Evolutionary conservation across 2,888 invertebrate species (phyloP).

Genomic region (Stenotaenia linearis): DNA sequence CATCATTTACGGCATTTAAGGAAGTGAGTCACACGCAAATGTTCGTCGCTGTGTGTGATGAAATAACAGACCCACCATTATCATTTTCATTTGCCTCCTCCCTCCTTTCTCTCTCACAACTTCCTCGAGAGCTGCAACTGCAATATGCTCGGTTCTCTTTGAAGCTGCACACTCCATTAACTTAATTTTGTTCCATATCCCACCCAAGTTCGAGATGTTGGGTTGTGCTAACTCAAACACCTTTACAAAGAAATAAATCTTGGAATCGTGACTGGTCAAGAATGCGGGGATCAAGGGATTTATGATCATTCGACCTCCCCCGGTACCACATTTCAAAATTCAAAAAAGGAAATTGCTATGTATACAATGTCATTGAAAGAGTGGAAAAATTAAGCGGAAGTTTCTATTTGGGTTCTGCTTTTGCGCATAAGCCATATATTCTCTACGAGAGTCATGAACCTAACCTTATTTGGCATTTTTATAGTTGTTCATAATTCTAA

Average conservation of each 20-base stretch:
- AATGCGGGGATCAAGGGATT: neutral
- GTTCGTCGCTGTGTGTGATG: neutral
- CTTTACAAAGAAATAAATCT: neutral
- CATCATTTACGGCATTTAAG: neutral
- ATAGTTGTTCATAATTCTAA: neutral
- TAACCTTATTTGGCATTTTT: neutral
- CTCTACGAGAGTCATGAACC: neutral
- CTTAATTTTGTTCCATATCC: neutral
- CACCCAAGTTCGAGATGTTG: neutral
- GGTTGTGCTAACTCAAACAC: neutral
- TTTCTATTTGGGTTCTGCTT: neutral
- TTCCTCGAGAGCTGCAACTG: neutral
- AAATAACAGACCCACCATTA: neutral
- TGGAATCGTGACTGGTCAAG: neutral
- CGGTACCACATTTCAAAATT: neutral
- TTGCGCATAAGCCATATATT: neutral
- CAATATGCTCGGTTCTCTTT: neutral
- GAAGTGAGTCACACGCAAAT: neutral
- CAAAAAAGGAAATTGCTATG: neutral
- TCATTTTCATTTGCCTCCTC: neutral
- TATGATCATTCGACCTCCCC: neutral
- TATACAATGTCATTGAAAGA: neutral
- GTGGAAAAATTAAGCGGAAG: neutral
- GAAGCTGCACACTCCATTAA: neutral
- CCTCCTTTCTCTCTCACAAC: neutral